Conservation (phyloP, 1,140 invertebrate genomes). For the Drosophila tropicalis region DNA sequence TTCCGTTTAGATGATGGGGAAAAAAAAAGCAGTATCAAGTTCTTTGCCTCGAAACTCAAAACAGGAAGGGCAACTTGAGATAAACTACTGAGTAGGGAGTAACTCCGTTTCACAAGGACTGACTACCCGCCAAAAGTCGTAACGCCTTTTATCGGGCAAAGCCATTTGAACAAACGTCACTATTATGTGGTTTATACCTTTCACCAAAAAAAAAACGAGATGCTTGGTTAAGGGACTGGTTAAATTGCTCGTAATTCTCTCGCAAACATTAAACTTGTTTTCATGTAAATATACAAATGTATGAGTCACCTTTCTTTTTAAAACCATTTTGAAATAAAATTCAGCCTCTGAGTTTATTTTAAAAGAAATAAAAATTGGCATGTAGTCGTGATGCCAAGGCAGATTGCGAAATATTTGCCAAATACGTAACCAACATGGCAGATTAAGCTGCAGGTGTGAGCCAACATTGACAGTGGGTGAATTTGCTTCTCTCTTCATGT, state of each 20-base stretch:
- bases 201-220: no score
- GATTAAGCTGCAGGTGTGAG: no score
- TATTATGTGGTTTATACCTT: neutral
- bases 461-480: no score
- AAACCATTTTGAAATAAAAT: no score
- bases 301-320: neutral
- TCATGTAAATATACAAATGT: neutral
- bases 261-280: no score
- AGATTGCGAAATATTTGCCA: neutral
- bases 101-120: neutral
- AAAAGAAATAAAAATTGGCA: neutral
- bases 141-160: neutral
- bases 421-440: neutral
- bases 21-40: conserved; percentile 14
- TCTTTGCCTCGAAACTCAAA: neutral
- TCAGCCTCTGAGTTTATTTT: no score
- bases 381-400: neutral
- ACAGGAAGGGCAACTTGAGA: neutral
- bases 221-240: no score
- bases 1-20: conserved; percentile 29
- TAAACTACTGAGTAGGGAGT: neutral
- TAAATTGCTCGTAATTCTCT: no score
- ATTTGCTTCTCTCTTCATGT: no score
- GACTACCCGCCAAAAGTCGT: neutral
- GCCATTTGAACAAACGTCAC: neutral